Base-by-base conservation (phyloP, 1,140 invertebrate genomes). In the Camponotus pennsylvanicus region DNA sequence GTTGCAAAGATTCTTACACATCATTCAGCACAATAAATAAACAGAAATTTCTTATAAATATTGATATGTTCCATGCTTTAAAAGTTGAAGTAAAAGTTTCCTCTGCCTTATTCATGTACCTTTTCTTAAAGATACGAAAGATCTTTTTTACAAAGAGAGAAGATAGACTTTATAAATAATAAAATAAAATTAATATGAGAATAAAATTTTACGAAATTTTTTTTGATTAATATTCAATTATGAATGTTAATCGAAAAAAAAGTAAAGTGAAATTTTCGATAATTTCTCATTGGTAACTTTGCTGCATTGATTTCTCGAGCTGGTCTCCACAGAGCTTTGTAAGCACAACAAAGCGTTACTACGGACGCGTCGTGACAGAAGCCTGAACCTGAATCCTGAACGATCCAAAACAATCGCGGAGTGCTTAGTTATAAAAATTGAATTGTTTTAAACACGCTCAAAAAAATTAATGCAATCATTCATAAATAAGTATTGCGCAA, bases 271-370 rank as follows among this genome's bases (percentile, higher is more conserved):
- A 67, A 67, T 67, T 67, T 40, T 8, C 9, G 5, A 34, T 64
- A 64, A 64, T 34, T 64, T 64, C 15, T 40, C 8, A 32, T 45
- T 21, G 27, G 11, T n/a, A 15, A 69, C n/a, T 69, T 69, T 6
- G 3, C 1, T 18, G n/a, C 18, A 88, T 88, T 76, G 86, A 86
- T 88, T 66, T 75, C 40, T 45, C 21, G n/a, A 18, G 40, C 21
- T 40, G 32, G 45, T 64, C 3, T 18, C 8, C 32, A 45, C 5
- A 45, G 21, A 69, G 55, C 3, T 45, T 79, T 15, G 27, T 37
- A 40, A 69, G 21, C 75, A 84, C 86, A 90, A 90, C 89, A 90
- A 85, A 89, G 49, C 75, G 89, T 90, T 90, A 73, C 89, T 67
- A 89, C 71, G 86, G 73, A 13, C 42, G 45, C 55, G 6, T 40